These are phyloP conservation scores for Athetis lepigone DNA, from an alignment of 2,888 invertebrate genomes.

Conservation along the genomic window DNA sequence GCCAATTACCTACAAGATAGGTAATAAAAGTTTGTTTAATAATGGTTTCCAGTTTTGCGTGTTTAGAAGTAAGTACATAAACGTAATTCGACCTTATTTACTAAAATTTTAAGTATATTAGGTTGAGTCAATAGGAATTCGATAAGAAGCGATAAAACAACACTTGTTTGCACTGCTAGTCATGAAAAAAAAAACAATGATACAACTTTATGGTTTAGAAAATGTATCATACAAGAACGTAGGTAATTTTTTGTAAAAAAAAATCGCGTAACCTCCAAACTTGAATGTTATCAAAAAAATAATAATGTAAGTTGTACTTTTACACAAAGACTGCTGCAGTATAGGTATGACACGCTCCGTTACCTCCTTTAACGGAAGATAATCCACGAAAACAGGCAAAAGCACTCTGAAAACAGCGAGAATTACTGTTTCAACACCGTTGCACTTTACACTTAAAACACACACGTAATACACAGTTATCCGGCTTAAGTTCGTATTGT, in stretches of 20 bases:
- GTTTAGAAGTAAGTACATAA: neutral
- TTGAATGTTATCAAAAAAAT: slow-evolving; percentile 30
- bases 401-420: slow-evolving; percentile 75
- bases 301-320: slow-evolving; percentile 62
- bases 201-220: neutral
- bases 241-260: slow-evolving; percentile 9
- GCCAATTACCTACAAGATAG: neutral
- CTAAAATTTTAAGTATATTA: slow-evolving; percentile 21
- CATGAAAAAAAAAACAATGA: slow-evolving; percentile 14
- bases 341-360: slow-evolving; percentile 73
- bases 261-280: slow-evolving; percentile 54
- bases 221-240: slow-evolving; percentile 6
- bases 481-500: slow-evolving; percentile 60
- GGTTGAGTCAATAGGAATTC: slow-evolving; percentile 38
- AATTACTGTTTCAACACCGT: slow-evolving; percentile 67
- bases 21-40: neutral
- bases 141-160: slow-evolving; percentile 48
- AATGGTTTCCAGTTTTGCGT: neutral
- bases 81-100: slow-evolving; percentile 1
- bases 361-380: slow-evolving; percentile 79
- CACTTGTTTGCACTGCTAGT: slow-evolving; percentile 17
- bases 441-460: slow-evolving; percentile 58
- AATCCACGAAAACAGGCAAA: slow-evolving; percentile 78
- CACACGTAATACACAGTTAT: slow-evolving; percentile 67
- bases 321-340: slow-evolving; percentile 75